A percentile compares a stretch with the other conserved stretches of the same genome.
Conservation (phyloP, 1,140 invertebrate species). For the Brachionus rubens region DNA sequence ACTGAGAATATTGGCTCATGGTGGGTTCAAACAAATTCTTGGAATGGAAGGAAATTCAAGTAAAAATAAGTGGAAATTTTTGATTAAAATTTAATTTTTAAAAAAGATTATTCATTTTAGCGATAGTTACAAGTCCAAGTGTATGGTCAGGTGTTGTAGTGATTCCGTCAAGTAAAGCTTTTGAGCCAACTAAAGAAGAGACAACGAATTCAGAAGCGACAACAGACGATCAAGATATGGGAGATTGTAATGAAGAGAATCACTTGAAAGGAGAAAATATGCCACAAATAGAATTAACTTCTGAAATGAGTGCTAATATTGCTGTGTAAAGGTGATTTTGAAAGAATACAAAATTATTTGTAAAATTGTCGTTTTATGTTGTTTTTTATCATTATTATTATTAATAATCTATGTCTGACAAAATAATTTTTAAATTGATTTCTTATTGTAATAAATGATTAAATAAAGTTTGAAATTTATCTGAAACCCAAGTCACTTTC, state of each 20-base stretch:
- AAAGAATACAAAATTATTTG: too few species aligned
- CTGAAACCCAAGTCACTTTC: too few species aligned
- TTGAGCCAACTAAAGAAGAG: constrained; percentile 63
- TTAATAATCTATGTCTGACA: too few species aligned
- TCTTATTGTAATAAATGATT: too few species aligned
- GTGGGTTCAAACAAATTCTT: constrained; percentile 83
- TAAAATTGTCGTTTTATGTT: too few species aligned
- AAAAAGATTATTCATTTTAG: constrained; percentile 54
- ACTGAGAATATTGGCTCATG: constrained; percentile 80
- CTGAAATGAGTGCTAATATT: neutral
- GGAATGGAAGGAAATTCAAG: constrained; percentile 67
- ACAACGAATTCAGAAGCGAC: constrained; percentile 48
- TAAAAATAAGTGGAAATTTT: constrained; percentile 54
- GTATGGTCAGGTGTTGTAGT: constrained; percentile 92
- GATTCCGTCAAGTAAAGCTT: constrained; percentile 82
- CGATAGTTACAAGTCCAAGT: constrained; percentile 71
- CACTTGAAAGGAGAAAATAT: constrained; percentile 37
- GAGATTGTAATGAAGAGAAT: constrained; percentile 1
- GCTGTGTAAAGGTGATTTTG: neutral
- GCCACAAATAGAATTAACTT: constrained; percentile 1
- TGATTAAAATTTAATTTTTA: neutral
- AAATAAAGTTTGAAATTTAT: too few species aligned
- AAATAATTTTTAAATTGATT: too few species aligned
- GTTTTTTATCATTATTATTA: too few species aligned
- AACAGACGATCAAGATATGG: constrained; percentile 13